Conservation (phyloP, 2,797 vertebrate species). For the Eidolon dupreanum region DNA sequence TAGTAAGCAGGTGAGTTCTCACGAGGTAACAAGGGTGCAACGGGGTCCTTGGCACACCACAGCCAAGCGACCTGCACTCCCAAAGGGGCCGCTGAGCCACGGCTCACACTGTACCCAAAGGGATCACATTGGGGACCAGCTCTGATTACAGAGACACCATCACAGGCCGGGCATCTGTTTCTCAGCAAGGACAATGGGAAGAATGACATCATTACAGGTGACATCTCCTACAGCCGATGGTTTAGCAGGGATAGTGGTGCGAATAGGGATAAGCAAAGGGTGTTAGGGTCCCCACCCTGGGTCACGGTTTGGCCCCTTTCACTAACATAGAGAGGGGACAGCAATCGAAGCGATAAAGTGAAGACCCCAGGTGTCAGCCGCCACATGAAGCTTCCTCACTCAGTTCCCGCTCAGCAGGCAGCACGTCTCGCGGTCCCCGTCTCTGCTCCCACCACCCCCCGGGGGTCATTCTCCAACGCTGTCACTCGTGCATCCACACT, state of each 20-base stretch:
- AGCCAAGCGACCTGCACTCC: not conserved
- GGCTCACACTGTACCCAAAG: not conserved
- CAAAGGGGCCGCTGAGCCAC: not conserved
- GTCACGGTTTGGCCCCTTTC: not conserved
- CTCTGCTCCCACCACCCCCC: not conserved
- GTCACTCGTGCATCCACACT: not conserved
- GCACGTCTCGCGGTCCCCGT: rapidly evolving
- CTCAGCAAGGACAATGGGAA: not conserved
- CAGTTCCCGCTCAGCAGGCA: rapidly evolving
- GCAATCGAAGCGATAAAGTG: not conserved
- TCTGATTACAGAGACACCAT: not conserved
- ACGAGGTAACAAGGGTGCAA: not conserved
- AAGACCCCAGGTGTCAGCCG: not conserved
- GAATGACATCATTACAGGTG: not conserved
- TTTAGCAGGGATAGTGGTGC: not conserved
- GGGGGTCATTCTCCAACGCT: not conserved
- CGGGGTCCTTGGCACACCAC: not conserved
- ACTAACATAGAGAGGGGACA: not conserved
- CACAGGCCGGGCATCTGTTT: not conserved
- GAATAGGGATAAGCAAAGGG: not conserved
- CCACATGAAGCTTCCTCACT: not conserved
- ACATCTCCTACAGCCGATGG: not conserved
- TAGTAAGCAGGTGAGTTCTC: not conserved
- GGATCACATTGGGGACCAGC: not conserved
- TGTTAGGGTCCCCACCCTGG: too few species aligned